These are phyloP conservation scores for Trachelus iudaicus DNA, from an alignment of 2,888 invertebrate genomes.

Conservation along the genomic window DNA sequence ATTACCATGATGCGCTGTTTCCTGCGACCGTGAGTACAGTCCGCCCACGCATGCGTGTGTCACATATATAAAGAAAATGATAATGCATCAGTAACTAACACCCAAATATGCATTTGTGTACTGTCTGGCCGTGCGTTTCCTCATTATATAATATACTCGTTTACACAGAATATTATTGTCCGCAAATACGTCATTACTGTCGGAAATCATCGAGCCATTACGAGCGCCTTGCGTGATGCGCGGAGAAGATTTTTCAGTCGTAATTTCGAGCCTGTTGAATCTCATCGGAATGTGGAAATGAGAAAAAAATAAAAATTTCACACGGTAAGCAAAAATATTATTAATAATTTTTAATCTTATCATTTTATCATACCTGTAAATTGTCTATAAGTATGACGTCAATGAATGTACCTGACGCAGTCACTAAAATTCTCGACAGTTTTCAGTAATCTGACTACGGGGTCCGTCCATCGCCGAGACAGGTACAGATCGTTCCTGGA, in stretches of 20 bases:
- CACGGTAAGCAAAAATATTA: neutral
- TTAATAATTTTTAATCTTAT: neutral
- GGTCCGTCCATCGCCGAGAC: neutral
- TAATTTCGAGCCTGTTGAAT: neutral
- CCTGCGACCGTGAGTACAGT: slow-evolving; percentile 60
- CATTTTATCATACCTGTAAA: neutral
- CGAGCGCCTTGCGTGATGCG: slow-evolving; percentile 46
- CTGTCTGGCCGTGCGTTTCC: slow-evolving; percentile 26
- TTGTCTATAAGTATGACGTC: neutral
- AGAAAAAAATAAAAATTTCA: neutral
- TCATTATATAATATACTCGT: slow-evolving; percentile 54
- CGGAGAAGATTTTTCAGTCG: slow-evolving; percentile 37
- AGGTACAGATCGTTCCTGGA: neutral
- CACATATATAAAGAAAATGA: neutral
- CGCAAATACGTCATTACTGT: slow-evolving; percentile 49
- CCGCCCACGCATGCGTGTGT: slow-evolving; percentile 5
- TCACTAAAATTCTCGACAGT: neutral
- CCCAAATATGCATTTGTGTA: slow-evolving; percentile 1
- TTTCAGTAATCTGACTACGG: neutral
- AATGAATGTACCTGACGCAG: neutral
- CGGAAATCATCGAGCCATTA: slow-evolving; percentile 52
- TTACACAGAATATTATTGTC: slow-evolving; percentile 56
- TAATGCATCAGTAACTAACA: neutral
- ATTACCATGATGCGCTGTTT: slow-evolving; percentile 64
- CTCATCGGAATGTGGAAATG: neutral